phyloP scores from a whole-genome alignment of 2,113 vertebrate genomes.

The Ciconia boyciana region DNA sequence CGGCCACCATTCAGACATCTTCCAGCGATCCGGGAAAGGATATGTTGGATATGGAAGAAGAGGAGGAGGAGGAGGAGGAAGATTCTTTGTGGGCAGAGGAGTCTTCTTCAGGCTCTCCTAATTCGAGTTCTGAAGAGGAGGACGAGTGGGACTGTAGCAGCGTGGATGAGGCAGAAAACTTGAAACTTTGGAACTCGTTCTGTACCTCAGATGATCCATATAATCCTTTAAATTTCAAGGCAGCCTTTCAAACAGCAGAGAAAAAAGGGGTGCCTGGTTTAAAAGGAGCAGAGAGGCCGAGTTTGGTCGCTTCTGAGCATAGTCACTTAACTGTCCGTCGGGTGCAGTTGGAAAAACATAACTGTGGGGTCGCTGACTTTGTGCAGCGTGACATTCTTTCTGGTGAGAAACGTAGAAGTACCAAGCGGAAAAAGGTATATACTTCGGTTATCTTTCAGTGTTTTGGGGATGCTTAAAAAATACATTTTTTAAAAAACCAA shows the following conservation, averaged over 20 bases:
- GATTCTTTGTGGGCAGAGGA: conserved; percentile 22
- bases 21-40: neutral
- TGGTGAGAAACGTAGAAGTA: neutral
- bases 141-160: conserved; percentile 76
- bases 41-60: neutral
- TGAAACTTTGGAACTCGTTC: conserved; percentile 85
- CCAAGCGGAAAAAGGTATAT: conserved; percentile 76
- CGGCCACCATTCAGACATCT: conserved; percentile 75
- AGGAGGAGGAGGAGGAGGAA: neutral
- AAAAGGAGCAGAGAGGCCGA: neutral
- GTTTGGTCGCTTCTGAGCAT: neutral
- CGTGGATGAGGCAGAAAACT: conserved; percentile 80
- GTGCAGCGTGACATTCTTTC: neutral
- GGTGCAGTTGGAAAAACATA: conserved; percentile 58
- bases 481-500: too few relatives aligned
- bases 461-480: neutral
- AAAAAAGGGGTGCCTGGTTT: neutral
- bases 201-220: conserved; percentile 85
- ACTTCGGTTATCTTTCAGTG: rapidly evolving
- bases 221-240: conserved; percentile 89
- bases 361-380: conserved; percentile 55
- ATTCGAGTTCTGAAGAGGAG: conserved; percentile 48
- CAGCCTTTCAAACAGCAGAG: conserved; percentile 74
- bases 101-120: conserved; percentile 36
- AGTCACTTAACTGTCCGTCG: neutral